Evolutionary conservation across 2,797 vertebrate species (phyloP).

Genomic region (Diglossa cyanea): DNA sequence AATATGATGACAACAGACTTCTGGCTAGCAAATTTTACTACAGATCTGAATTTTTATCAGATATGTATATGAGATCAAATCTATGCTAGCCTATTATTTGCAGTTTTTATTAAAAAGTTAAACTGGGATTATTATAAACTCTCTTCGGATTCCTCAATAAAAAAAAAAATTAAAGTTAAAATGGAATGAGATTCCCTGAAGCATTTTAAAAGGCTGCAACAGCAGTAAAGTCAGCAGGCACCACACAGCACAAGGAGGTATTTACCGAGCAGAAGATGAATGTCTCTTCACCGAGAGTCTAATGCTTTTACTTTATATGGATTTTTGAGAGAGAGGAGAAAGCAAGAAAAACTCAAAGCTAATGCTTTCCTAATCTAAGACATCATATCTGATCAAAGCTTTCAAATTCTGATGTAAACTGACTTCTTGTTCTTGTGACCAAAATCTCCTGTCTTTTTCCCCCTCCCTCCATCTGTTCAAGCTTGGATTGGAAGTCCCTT

Average conservation of each 20-base stretch:
- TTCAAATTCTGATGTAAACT: background rate
- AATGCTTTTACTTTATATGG: background rate
- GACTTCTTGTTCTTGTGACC: background rate
- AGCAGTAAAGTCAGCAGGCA: slow-evolving; percentile 5
- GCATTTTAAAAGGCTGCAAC: slow-evolving; percentile 11
- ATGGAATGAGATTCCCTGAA: slow-evolving; percentile 18
- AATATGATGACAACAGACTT: slow-evolving; percentile 10
- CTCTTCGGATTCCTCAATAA: slow-evolving; percentile 11
- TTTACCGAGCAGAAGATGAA: slow-evolving; percentile 13
- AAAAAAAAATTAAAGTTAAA: background rate
- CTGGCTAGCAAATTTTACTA: background rate
- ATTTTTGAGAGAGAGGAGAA: background rate
- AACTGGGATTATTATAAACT: slow-evolving; percentile 1
- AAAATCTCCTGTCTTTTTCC: background rate
- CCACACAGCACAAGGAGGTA: background rate
- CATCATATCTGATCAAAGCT: background rate
- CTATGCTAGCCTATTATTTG: slow-evolving; percentile 2
- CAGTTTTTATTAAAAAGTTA: slow-evolving; percentile 53
- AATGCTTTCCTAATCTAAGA: background rate
- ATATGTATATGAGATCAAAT: slow-evolving; percentile 27
- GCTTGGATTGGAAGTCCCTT: background rate
- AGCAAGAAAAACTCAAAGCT: background rate
- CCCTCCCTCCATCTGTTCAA: background rate
- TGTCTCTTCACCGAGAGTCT: background rate
- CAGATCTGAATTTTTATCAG: slow-evolving; percentile 19